phyloP scores from a whole-genome alignment of 2,113 vertebrate species.

The Thamnaconus septentrionalis region DNA sequence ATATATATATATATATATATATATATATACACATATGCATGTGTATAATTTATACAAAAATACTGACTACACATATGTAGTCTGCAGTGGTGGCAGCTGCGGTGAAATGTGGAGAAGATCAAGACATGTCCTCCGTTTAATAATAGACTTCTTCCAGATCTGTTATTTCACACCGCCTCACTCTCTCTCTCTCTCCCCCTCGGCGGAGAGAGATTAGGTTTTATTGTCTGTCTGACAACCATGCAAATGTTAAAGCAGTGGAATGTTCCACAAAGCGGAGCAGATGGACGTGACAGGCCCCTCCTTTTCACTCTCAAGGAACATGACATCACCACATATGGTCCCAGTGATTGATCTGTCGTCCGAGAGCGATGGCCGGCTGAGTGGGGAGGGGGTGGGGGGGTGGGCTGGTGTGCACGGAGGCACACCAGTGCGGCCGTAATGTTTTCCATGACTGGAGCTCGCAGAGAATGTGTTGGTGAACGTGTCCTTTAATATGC shows the following conservation, averaged over 20 bases:
- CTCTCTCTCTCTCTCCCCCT: conserved; percentile 1
- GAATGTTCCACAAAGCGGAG: conserved; percentile 64
- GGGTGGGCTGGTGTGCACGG: conserved; percentile 15
- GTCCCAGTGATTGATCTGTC: conserved; percentile 65
- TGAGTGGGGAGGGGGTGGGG: conserved; percentile 28
- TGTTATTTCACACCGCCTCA: conserved; percentile 20
- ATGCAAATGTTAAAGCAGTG: conserved; percentile 68
- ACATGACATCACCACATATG: conserved; percentile 73
- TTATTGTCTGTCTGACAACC: conserved; percentile 64
- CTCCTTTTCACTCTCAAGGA: conserved; percentile 53
- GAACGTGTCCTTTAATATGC: background rate
- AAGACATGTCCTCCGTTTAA: too few relatives aligned
- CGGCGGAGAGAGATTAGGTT: conserved; percentile 35
- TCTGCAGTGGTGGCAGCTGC: too few relatives aligned
- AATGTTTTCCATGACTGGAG: conserved; percentile 21
- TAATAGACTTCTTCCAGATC: background rate
- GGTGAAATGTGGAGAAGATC: too few relatives aligned
- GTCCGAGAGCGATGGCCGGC: conserved; percentile 54
- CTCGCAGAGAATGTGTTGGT: too few relatives aligned
- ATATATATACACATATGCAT: too few relatives aligned
- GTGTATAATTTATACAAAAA: too few relatives aligned
- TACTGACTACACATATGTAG: too few relatives aligned
- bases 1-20: too few relatives aligned
- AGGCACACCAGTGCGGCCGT: background rate
- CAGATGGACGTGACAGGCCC: conserved; percentile 64